Conservation (phyloP, 1,140 invertebrate species). For the Berghia stephanieae region DNA sequence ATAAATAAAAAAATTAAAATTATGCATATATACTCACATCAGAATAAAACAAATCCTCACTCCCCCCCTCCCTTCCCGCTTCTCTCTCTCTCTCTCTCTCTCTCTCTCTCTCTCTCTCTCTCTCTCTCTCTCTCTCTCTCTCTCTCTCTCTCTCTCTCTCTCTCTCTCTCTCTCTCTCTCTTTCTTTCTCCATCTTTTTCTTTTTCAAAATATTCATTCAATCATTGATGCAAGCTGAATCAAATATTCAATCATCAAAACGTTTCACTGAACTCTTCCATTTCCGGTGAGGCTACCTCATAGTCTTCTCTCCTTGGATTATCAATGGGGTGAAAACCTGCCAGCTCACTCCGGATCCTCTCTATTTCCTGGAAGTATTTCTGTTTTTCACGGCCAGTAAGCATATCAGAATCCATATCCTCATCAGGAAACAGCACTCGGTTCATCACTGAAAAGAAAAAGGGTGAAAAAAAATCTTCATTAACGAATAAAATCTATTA, state of each 20-base stretch:
- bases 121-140: too few relatives aligned
- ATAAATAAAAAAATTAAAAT: too few relatives aligned
- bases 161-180: too few relatives aligned
- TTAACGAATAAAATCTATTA: conserved; percentile 6
- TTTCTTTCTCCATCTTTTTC: too few relatives aligned
- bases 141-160: too few relatives aligned
- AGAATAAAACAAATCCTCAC: too few relatives aligned
- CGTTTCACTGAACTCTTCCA: conserved; percentile 33
- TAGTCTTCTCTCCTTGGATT: conserved; percentile 46
- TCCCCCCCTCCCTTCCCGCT: too few relatives aligned
- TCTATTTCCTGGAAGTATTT: conserved; percentile 60
- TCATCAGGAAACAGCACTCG: conserved; percentile 64
- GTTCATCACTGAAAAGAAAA: conserved; percentile 63
- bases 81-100: too few relatives aligned
- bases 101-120: too few relatives aligned
- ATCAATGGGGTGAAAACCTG: conserved; percentile 62
- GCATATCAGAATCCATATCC: conserved; percentile 48
- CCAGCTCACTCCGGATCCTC: conserved; percentile 55
- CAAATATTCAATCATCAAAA: conserved; percentile 2
- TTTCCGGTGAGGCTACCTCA: conserved; percentile 46
- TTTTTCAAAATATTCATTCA: too few relatives aligned
- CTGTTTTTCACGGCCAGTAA: conserved; percentile 44
- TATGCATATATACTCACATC: too few relatives aligned
- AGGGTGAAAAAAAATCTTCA: conserved; percentile 24
- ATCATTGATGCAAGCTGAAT: too few relatives aligned